phyloP scores from a whole-genome alignment of 2,888 invertebrate genomes.

The Carpatolechia fugitivella region DNA sequence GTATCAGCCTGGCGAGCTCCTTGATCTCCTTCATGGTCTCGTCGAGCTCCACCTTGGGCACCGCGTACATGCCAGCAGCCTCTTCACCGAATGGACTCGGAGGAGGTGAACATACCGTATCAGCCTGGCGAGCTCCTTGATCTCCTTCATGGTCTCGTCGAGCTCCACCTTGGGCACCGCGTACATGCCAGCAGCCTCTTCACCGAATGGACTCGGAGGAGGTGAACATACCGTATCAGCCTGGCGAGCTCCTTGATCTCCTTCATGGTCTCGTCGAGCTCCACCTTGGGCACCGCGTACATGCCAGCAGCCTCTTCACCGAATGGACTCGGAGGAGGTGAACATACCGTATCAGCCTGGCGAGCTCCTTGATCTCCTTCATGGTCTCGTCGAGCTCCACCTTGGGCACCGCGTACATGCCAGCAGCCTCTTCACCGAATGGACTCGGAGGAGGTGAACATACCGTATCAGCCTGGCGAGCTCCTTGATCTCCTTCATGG shows the following conservation, averaged over 20 bases:
- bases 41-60: conserved; percentile 92
- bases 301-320: too few species aligned
- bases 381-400: conserved; percentile 95
- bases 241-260: conserved; percentile 90
- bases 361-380: conserved; percentile 29
- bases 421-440: too few species aligned
- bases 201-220: too few species aligned
- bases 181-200: conserved; percentile 80
- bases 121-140: too few species aligned
- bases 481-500: conserved; percentile 75
- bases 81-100: too few species aligned
- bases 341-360: too few species aligned
- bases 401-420: conserved; percentile 90
- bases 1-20: conserved; percentile 90
- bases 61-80: conserved; percentile 94
- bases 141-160: conserved; percentile 88
- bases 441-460: too few species aligned
- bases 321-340: too few species aligned
- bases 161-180: conserved; percentile 91
- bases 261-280: conserved; percentile 24
- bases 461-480: conserved; percentile 73
- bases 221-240: conserved; percentile 81
- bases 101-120: conserved; percentile 83
- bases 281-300: too few species aligned
- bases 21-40: conserved; percentile 93